Conservation (phyloP, 2,888 invertebrate genomes). For the Tipula unca region DNA sequence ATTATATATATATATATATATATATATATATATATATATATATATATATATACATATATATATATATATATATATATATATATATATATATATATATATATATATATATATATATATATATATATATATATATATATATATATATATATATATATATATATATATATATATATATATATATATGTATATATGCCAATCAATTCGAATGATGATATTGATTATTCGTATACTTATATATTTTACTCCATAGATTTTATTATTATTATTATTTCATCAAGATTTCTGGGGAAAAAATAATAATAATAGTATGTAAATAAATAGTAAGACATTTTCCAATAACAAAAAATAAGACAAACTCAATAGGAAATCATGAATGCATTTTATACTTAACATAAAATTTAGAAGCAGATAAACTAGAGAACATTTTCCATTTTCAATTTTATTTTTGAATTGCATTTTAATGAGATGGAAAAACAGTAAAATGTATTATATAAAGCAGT, state of each 20-base stretch:
- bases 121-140: too few species aligned
- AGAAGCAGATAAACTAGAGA: background rate
- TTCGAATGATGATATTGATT: background rate
- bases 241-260: background rate
- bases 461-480: background rate
- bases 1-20: too few species aligned
- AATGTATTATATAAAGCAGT: background rate
- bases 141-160: too few species aligned
- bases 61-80: too few species aligned
- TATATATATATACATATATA: too few species aligned
- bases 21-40: too few species aligned
- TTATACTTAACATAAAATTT: background rate
- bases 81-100: too few species aligned
- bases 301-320: background rate
- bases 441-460: constrained; percentile 8
- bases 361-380: background rate
- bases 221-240: background rate
- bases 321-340: background rate
- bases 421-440: background rate
- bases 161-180: too few species aligned
- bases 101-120: too few species aligned
- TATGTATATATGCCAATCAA: background rate
- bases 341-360: background rate
- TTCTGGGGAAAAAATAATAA: background rate
- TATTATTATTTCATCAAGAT: background rate